A percentile compares a stretch with the other conserved stretches of the same genome.
These are phyloP conservation scores for Oryzaephilus surinamensis DNA, from an alignment of 1,140 invertebrate genomes.

Conservation along the genomic window DNA sequence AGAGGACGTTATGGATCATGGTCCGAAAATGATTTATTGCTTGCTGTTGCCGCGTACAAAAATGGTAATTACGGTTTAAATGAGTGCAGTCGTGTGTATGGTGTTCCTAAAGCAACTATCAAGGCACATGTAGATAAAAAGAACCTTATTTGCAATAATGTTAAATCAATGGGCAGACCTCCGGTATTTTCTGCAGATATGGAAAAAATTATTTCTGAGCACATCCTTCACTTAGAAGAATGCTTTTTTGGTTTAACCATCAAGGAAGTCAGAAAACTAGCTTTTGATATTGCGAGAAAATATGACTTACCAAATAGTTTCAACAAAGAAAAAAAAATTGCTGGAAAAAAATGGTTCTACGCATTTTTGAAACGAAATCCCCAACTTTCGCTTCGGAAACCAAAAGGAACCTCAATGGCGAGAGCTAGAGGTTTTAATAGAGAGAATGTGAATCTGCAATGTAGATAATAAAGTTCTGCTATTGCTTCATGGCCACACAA, in stretches of 20 bases:
- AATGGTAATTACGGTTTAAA: too few species aligned
- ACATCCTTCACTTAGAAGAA: constrained; percentile 13
- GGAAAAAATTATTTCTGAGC: neutral
- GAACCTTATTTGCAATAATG: neutral
- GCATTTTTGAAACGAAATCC: constrained; percentile 35
- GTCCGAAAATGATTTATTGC: too few species aligned
- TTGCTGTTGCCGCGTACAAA: too few species aligned
- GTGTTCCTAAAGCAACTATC: too few species aligned
- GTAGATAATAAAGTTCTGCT: constrained; percentile 22
- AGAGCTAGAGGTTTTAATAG: constrained; percentile 33
- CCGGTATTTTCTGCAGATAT: neutral
- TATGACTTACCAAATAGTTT: constrained; percentile 24
- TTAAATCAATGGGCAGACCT: too few species aligned
- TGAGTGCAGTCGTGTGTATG: too few species aligned
- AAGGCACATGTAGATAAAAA: too few species aligned
- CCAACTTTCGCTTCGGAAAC: constrained; percentile 30
- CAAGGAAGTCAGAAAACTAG: constrained; percentile 19
- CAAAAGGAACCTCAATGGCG: constrained; percentile 35
- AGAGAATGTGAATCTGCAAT: constrained; percentile 18
- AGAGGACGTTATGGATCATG: too few species aligned
- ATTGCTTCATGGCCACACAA: constrained; percentile 26
- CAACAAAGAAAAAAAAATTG: constrained; percentile 27
- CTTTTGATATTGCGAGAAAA: constrained; percentile 22
- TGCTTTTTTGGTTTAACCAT: constrained; percentile 20
- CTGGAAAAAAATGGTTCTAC: constrained; percentile 36